Evolutionary conservation across 2,113 vertebrate species (phyloP).

Genomic region (Sardina pilchardus): DNA sequence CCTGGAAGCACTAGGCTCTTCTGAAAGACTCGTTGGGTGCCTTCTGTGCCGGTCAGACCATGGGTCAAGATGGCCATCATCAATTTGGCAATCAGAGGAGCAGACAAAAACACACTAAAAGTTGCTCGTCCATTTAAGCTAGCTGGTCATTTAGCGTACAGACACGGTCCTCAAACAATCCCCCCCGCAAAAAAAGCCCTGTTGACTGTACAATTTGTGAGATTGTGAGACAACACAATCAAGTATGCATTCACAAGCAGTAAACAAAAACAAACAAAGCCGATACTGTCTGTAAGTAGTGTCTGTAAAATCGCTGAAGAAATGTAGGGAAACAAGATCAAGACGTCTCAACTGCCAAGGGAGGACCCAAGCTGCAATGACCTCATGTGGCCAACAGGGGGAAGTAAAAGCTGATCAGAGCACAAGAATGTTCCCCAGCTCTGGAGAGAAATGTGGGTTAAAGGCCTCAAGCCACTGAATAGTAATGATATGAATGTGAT

Average conservation of each 20-base stretch:
- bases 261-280: not conserved
- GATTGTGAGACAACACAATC: not conserved
- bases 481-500: not conserved
- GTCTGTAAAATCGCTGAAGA: not conserved
- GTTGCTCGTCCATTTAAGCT: not conserved
- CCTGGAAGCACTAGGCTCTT: not conserved
- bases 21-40: not conserved
- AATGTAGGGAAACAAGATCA: not conserved
- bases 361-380: slow-evolving; percentile 55
- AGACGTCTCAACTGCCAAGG: not conserved
- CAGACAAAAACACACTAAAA: not conserved
- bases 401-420: slow-evolving; percentile 59
- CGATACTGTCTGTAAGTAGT: not conserved
- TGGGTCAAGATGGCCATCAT: not conserved
- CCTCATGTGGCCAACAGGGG: slow-evolving; percentile 68
- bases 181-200: not conserved
- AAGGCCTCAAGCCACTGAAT: not conserved
- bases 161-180: not conserved
- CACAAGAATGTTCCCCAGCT: slow-evolving; percentile 4
- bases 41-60: not conserved
- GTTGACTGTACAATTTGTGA: not conserved
- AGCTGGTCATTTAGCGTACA: not conserved
- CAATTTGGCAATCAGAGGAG: not conserved
- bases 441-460: not conserved
- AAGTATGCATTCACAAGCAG: not conserved